Percentiles rank a stretch among this genome's conserved stretches.
Evolutionary conservation across 92 coral and sea anemone genomes (phyloP).

Genomic region (Zoanthus sociatus): DNA sequence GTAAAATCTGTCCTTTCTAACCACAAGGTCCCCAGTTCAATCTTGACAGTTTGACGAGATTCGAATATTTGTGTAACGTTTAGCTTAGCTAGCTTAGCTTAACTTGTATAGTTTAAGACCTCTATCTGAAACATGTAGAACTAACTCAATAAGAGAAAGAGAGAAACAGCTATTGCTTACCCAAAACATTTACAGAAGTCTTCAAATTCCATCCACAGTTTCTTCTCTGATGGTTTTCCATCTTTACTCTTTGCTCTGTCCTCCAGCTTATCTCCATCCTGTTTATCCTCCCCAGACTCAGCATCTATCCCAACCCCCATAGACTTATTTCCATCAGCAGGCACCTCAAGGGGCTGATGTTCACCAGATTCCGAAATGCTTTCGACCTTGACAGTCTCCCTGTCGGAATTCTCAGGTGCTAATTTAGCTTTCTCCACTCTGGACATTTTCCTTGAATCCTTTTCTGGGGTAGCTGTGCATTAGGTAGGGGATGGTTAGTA

Average conservation of each 20-base stretch:
- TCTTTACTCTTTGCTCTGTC: constrained; percentile 74
- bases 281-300: constrained; percentile 77
- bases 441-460: constrained; percentile 80
- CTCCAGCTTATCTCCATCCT: constrained; percentile 75
- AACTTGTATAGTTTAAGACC: too few species aligned
- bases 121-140: too few species aligned
- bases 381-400: constrained; percentile 62
- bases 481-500: neutral
- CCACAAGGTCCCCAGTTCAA: too few species aligned
- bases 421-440: constrained; percentile 76
- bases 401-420: constrained; percentile 59
- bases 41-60: too few species aligned
- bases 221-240: constrained; percentile 78
- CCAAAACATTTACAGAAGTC: constrained; percentile 98
- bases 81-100: too few species aligned
- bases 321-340: constrained; percentile 69
- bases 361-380: constrained; percentile 65
- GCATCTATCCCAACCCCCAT: constrained; percentile 77
- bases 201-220: constrained; percentile 97
- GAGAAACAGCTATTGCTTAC: constrained; percentile 51
- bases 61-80: too few species aligned
- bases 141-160: too few species aligned
- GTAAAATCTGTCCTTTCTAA: too few species aligned
- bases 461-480: constrained; percentile 70
- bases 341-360: constrained; percentile 59